phyloP scores from a whole-genome alignment of 2,113 vertebrate species.

The Archocentrus centrarchus region DNA sequence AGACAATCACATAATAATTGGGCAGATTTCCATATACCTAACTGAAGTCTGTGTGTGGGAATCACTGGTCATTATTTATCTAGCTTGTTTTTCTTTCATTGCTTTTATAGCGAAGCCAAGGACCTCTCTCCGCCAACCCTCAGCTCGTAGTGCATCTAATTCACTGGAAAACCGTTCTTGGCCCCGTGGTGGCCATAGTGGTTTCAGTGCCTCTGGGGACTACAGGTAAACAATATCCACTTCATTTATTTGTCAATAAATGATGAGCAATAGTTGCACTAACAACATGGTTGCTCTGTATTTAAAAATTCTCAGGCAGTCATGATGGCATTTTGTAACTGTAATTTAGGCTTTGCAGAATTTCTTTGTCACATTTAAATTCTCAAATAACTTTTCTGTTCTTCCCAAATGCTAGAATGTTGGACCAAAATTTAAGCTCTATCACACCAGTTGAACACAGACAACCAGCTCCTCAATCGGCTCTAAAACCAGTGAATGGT shows the following conservation, averaged over 20 bases:
- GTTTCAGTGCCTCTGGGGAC: constrained; percentile 56
- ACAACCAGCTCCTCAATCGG: constrained; percentile 53
- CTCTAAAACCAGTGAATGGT: constrained; percentile 69
- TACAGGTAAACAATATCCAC: constrained; percentile 46
- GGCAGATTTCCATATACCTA: background rate
- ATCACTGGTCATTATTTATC: background rate
- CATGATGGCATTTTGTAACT: background rate
- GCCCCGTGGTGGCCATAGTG: constrained; percentile 28
- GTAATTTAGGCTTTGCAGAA: background rate
- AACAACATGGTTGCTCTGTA: background rate
- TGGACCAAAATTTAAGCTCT: constrained; percentile 46
- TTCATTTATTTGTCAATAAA: background rate
- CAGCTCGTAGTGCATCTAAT: constrained; percentile 54
- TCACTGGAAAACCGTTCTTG: constrained; percentile 44
- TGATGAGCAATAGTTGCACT: background rate
- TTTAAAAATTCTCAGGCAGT: background rate
- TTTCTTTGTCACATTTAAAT: background rate
- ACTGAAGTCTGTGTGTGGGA: background rate
- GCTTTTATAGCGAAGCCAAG: constrained; percentile 83
- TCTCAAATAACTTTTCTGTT: background rate
- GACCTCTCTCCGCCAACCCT: constrained; percentile 88
- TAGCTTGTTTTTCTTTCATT: background rate
- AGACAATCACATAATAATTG: background rate
- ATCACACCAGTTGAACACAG: constrained; percentile 62
- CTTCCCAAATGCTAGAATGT: constrained; percentile 46